Percentiles rank a stretch among this genome's conserved stretches.
phyloP scores from a whole-genome alignment of 2,888 invertebrate genomes.

The Scaeva pyrastri region DNA sequence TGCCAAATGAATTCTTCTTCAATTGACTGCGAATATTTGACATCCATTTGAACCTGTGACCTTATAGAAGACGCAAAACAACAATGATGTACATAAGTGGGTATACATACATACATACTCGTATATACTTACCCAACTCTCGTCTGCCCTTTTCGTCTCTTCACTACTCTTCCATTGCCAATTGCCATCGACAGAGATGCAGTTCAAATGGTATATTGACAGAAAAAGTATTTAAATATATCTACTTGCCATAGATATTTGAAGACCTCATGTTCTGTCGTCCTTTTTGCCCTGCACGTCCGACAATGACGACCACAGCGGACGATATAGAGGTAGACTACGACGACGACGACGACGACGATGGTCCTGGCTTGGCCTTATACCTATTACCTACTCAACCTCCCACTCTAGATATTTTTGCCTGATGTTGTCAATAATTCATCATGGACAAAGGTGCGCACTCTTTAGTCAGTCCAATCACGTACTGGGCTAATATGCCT shows the following conservation, averaged over 20 bases:
- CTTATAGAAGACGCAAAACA: slow-evolving; percentile 21
- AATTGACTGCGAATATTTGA: slow-evolving; percentile 67
- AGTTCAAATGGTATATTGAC: slow-evolving; percentile 43
- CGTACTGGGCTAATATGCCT: slow-evolving; percentile 74
- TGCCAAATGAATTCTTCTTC: slow-evolving; percentile 45
- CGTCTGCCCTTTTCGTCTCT: too few species aligned
- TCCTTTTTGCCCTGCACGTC: slow-evolving; percentile 51
- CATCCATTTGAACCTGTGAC: slow-evolving; percentile 51
- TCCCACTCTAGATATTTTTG: background rate
- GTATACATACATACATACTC: too few species aligned
- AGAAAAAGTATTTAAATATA: slow-evolving; percentile 55
- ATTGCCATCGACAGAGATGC: slow-evolving; percentile 16
- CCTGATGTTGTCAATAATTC: slow-evolving; percentile 73
- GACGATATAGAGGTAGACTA: background rate
- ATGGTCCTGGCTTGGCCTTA: background rate
- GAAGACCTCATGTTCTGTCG: slow-evolving; percentile 46
- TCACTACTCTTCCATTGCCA: background rate
- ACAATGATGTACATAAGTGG: slow-evolving; percentile 2
- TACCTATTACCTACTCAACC: too few species aligned
- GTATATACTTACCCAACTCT: background rate
- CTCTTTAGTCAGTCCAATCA: slow-evolving; percentile 68
- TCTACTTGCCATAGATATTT: slow-evolving; percentile 56
- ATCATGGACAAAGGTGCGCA: slow-evolving; percentile 70
- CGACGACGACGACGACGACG: background rate
- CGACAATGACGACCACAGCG: slow-evolving; percentile 1